A percentile compares a stretch with the other conserved stretches of the same genome.
These are phyloP conservation scores for Megalopta genalis DNA, from an alignment of 1,140 invertebrate species.

Conservation along the genomic window DNA sequence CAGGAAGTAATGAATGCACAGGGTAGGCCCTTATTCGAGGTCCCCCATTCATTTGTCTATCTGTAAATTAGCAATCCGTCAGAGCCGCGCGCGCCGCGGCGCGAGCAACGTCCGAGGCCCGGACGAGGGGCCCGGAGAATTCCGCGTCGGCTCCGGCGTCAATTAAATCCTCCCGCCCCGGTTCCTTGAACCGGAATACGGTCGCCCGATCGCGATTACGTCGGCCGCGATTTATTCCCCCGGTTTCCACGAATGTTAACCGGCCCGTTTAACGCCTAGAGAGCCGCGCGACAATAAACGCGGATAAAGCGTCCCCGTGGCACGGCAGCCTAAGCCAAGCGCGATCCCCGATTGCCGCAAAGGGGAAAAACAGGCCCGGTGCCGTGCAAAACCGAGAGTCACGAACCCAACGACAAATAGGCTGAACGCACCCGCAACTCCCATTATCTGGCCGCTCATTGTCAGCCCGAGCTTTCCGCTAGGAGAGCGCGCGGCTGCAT, in stretches of 20 bases:
- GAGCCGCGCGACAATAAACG: constrained; percentile 37
- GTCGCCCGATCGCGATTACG: constrained; percentile 38
- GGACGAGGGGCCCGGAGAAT: not conserved
- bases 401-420: constrained; percentile 28
- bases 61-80: too few species aligned
- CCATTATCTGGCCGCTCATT: constrained; percentile 17
- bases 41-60: too few species aligned
- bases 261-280: constrained; percentile 6
- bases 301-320: constrained; percentile 10
- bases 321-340: not conserved
- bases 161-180: constrained; percentile 43
- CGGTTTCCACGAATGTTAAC: constrained; percentile 33
- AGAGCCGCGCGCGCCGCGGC: too few species aligned
- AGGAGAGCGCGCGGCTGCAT: not conserved
- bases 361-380: not conserved
- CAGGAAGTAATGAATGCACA: too few species aligned
- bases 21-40: too few species aligned
- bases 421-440: constrained; percentile 28
- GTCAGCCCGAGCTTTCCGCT: constrained; percentile 17
- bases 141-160: constrained; percentile 18
- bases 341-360: constrained; percentile 6
- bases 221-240: constrained; percentile 34
- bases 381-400: not conserved
- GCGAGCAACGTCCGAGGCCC: too few species aligned
- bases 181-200: constrained; percentile 29